A percentile compares a stretch with the other conserved stretches of the same genome.
Evolutionary conservation across 2,797 vertebrate species (phyloP).

Genomic region (Danio tinwini): DNA sequence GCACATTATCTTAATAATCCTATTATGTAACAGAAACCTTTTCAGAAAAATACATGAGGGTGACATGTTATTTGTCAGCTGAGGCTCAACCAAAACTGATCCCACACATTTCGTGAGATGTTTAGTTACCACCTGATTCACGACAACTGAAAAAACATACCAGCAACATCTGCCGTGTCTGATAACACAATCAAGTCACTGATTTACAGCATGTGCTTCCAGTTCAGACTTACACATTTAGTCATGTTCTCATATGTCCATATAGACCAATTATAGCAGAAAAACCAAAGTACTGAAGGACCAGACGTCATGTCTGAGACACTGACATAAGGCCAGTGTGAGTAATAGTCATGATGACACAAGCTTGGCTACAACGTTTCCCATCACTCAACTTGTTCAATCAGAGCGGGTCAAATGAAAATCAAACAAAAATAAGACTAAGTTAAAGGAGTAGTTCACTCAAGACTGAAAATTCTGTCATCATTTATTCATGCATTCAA

Average conservation of each 20-base stretch:
- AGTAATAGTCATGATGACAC: background rate
- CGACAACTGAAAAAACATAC: conserved; percentile 26
- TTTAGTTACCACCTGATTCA: conserved; percentile 44
- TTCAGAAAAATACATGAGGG: conserved; percentile 3
- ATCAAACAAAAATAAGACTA: background rate
- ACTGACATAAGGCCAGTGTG: background rate
- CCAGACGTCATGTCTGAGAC: background rate
- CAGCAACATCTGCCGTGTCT: conserved; percentile 14
- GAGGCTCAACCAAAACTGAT: background rate
- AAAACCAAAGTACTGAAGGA: background rate
- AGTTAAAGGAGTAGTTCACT: background rate
- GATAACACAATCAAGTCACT: conserved; percentile 15
- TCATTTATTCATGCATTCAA: no score
- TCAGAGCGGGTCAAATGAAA: background rate
- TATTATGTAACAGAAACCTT: conserved; percentile 5
- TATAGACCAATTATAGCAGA: conserved; percentile 5
- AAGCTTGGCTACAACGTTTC: background rate
- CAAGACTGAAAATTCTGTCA: no score
- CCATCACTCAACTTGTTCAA: background rate
- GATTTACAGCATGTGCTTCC: conserved; percentile 25
- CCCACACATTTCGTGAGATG: conserved; percentile 3
- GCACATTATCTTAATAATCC: conserved; percentile 6
- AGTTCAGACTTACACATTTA: conserved; percentile 12
- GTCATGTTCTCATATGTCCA: background rate
- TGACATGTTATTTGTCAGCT: background rate